These are phyloP conservation scores for Acleris cristana DNA, from an alignment of 2,888 invertebrate genomes.

Conservation along the genomic window DNA sequence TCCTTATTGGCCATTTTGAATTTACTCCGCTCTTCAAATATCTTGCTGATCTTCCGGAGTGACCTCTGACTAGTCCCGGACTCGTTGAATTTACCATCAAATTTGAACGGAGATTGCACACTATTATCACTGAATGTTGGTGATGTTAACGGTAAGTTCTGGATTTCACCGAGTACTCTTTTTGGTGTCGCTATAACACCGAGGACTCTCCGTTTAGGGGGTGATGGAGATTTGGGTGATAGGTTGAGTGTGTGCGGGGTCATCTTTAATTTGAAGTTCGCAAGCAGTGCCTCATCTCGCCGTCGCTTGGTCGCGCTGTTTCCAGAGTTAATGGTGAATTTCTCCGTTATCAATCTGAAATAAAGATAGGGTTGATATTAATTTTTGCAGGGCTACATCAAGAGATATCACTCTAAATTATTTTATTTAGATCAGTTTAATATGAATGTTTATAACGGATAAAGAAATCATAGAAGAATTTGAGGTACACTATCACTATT, in stretches of 20 bases:
- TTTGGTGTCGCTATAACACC: conserved; percentile 18
- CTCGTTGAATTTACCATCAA: conserved; percentile 26
- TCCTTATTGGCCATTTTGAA: conserved; percentile 74
- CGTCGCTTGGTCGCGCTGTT: conserved; percentile 73
- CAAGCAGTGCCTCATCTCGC: conserved; percentile 64
- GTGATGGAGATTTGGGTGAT: conserved; percentile 53
- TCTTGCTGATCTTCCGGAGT: conserved; percentile 60
- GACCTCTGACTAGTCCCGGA: conserved; percentile 46
- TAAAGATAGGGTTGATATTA: conserved; percentile 37
- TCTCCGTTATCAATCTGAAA: conserved; percentile 81
- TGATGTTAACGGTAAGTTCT: conserved; percentile 35
- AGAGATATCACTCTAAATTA: too few relatives aligned
- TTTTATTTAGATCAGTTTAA: too few relatives aligned
- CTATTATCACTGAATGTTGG: conserved; percentile 16
- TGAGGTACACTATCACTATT: too few relatives aligned
- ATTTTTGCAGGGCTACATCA: background rate
- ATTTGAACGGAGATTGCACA: conserved; percentile 6
- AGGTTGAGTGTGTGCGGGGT: conserved; percentile 71
- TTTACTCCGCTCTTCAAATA: conserved; percentile 66
- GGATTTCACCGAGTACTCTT: conserved; percentile 40
- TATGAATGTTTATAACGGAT: too few relatives aligned
- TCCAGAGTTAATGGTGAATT: conserved; percentile 80
- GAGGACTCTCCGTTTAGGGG: conserved; percentile 63
- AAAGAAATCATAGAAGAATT: too few relatives aligned
- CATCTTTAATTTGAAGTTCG: conserved; percentile 72